Evolutionary conservation across 2,113 vertebrate genomes (phyloP), one percentile per base, ranked within the genome.

Genomic region (Semnornis frantzii): DNA sequence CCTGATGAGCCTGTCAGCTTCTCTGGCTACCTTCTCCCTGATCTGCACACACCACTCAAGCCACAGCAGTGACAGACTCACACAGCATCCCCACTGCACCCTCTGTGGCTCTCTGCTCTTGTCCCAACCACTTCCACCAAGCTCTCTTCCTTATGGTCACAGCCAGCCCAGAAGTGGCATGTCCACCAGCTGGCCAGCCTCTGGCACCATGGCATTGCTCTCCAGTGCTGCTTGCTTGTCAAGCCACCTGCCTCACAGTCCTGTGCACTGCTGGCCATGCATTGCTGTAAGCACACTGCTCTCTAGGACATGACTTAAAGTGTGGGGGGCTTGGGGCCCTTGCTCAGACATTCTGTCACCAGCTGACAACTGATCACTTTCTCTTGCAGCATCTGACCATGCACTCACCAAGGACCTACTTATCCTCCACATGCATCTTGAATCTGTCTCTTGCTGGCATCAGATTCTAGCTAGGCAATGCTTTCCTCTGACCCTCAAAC

Each of bases 121-220:
- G 88, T 82, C 70, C 77, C 54, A 72, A 82, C 84, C 3, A 90
- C 85, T 93, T 85, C 81, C 54, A 94, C 66, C 89, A 79, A 89
- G 84, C 15, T 92, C 8, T 89, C 85, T 85, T 33, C 63, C 78
- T 69, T 85, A 72, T 87, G 84, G 91, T 91, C 78, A 87, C 3
- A 6, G 62, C 54, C 74, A 57, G 48, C 11, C 33, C 54, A 84
- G 77, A 92, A 33, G 4, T 50, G 66, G 70, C 68, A 65, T 68
- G 87, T 89, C 75, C 27, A 46, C 81, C 4, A 19, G 3, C 28
- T 42, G 74, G 19, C 25, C 74, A 89, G 62, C 9, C 78, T 72
- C 86, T 54, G 84, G 48, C 48, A 44, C 89, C 13, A 87, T 76
- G 79, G 92, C 60, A 86, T 83, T 89, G 66, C 82, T 89, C 87